Evolutionary conservation across 2,113 vertebrate genomes (phyloP).

Genomic region (Hemichromis elongatus): DNA sequence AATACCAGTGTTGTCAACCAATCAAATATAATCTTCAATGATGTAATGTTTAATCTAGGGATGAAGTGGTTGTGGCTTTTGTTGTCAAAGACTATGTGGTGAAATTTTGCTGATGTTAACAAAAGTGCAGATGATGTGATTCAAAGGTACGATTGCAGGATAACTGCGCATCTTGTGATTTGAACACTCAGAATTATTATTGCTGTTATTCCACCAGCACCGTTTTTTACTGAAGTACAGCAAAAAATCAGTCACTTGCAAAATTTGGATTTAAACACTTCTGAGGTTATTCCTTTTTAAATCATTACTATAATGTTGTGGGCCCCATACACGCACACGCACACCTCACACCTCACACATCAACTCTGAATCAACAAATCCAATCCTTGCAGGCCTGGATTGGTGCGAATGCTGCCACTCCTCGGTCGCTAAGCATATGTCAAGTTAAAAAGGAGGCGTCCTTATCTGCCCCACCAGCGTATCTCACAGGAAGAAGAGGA

Average conservation of each 20-base stretch:
- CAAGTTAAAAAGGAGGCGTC: not conserved
- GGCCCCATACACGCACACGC: not conserved
- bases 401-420: not conserved
- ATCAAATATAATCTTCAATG: not conserved
- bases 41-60: not conserved
- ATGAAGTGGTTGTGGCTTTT: not conserved
- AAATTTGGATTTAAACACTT: not conserved
- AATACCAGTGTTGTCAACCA: not conserved
- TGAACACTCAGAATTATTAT: not conserved
- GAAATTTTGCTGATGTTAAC: not conserved
- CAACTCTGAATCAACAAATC: not conserved
- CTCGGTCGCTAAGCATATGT: fast-evolving
- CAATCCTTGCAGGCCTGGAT: not conserved
- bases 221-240: not conserved
- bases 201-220: not conserved
- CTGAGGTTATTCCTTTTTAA: not conserved
- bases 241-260: not conserved
- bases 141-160: not conserved
- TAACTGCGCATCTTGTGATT: not conserved
- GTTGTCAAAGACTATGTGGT: not conserved
- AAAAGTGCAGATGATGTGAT: not conserved
- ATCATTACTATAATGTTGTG: not conserved
- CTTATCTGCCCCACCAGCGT: not conserved
- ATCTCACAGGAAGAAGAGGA: not conserved
- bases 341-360: not conserved